A percentile compares a stretch with the other conserved stretches of the same genome.
phyloP scores from a whole-genome alignment of 2,888 invertebrate genomes.

The Pristionchus fissidentatus region DNA sequence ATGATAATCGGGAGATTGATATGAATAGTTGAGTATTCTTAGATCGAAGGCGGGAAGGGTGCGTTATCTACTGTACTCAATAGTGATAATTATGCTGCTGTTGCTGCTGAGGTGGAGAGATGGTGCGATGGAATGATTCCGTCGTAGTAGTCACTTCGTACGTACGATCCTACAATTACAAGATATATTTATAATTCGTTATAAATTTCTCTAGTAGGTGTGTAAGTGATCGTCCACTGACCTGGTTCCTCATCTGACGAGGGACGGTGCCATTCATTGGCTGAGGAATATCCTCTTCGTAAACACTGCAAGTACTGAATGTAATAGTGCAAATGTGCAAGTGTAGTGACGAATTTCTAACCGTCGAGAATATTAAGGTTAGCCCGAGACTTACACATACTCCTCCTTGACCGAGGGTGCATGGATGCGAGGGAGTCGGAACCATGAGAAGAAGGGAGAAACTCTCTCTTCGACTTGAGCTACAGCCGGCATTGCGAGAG shows the following conservation, averaged over 20 bases:
- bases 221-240: slow-evolving; percentile 7
- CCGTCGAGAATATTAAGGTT: neutral
- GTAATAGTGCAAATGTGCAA: neutral
- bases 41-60: neutral
- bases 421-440: slow-evolving; percentile 74
- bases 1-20: slow-evolving; percentile 31
- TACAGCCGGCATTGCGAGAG: slow-evolving; percentile 51
- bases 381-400: slow-evolving; percentile 73
- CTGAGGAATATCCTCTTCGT: slow-evolving; percentile 72
- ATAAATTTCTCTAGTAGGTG: too few species aligned
- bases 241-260: slow-evolving; percentile 69
- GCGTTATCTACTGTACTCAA: slow-evolving; percentile 23
- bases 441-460: slow-evolving; percentile 76
- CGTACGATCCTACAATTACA: slow-evolving; percentile 60
- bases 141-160: slow-evolving; percentile 75
- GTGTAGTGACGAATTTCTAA: too few species aligned
- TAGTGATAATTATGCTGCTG: slow-evolving; percentile 51
- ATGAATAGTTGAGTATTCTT: slow-evolving; percentile 8
- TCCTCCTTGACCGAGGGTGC: slow-evolving; percentile 75
- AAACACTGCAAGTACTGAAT: slow-evolving; percentile 67
- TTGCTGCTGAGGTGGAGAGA: slow-evolving; percentile 67
- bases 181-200: too few species aligned
- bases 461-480: slow-evolving; percentile 59
- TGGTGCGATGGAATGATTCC: slow-evolving; percentile 75
- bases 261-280: slow-evolving; percentile 62